Evolutionary conservation across 2,888 invertebrate genomes (phyloP).

Genomic region (Melikaiella ostensackeni): DNA sequence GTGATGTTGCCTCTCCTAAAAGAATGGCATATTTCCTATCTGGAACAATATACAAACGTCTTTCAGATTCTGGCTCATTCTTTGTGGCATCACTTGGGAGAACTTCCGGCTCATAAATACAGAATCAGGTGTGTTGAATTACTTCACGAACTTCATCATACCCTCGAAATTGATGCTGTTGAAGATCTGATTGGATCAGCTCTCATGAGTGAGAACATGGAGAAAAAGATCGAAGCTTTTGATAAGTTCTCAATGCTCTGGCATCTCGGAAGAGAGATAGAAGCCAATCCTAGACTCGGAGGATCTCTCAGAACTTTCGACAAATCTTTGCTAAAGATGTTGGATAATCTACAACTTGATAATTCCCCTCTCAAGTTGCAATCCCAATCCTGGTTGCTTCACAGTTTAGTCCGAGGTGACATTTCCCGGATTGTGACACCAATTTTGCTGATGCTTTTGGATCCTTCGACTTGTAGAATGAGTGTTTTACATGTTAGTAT

Average conservation of each 20-base stretch:
- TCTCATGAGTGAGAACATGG: slow-evolving; percentile 76
- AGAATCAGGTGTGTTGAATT: slow-evolving; percentile 83
- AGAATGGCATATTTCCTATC: slow-evolving; percentile 82
- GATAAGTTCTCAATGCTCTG: slow-evolving; percentile 85
- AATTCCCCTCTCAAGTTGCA: slow-evolving; percentile 81
- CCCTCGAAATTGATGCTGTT: slow-evolving; percentile 79
- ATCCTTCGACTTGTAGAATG: slow-evolving; percentile 88
- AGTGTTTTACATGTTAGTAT: slow-evolving; percentile 87
- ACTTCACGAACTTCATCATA: slow-evolving; percentile 87
- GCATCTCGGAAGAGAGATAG: slow-evolving; percentile 87
- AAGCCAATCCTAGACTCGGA: slow-evolving; percentile 78
- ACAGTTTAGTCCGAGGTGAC: slow-evolving; percentile 86
- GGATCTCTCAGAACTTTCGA: slow-evolving; percentile 80
- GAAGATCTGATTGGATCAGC: slow-evolving; percentile 83
- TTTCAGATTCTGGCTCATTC: slow-evolving; percentile 84
- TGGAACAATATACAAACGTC: slow-evolving; percentile 84
- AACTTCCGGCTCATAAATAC: slow-evolving; percentile 80
- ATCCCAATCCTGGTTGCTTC: slow-evolving; percentile 87
- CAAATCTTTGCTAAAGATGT: slow-evolving; percentile 85
- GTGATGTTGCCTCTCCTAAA: slow-evolving; percentile 85
- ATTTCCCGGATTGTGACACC: slow-evolving; percentile 88
- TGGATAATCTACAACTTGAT: slow-evolving; percentile 83
- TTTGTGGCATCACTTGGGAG: slow-evolving; percentile 85
- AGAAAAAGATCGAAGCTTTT: slow-evolving; percentile 80
- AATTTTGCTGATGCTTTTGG: slow-evolving; percentile 85